phyloP scores from a whole-genome alignment of 2,888 invertebrate genomes.

The Mesochorus sp. region DNA sequence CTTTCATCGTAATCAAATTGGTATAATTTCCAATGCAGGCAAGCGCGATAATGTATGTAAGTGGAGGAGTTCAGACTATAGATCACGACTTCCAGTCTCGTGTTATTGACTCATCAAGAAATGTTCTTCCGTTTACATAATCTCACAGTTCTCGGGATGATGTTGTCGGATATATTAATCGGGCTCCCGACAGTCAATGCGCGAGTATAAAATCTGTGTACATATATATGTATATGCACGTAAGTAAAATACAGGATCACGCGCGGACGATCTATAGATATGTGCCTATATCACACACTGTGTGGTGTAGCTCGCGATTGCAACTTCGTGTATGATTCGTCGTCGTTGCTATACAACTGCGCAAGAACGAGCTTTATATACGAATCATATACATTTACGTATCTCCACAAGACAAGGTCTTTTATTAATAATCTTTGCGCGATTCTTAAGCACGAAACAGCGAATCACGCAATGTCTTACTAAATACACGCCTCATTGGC shows the following conservation, averaged over 20 bases:
- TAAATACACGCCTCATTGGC: conserved; percentile 17
- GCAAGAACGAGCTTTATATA: conserved; percentile 35
- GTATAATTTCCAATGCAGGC: not conserved
- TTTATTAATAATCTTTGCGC: conserved; percentile 62
- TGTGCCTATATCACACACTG: conserved; percentile 7
- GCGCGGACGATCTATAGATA: conserved; percentile 9
- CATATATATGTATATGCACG: not conserved
- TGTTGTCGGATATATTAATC: conserved; percentile 51
- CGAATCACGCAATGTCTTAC: conserved; percentile 34
- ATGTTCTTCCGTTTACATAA: conserved; percentile 65
- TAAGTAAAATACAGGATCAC: conserved; percentile 20
- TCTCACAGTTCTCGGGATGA: conserved; percentile 35
- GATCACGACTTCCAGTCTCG: conserved; percentile 31
- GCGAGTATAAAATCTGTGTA: not conserved
- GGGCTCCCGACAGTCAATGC: not conserved
- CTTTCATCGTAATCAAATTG: too few species aligned
- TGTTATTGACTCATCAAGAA: conserved; percentile 64
- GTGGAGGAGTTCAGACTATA: conserved; percentile 13
- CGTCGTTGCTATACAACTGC: conserved; percentile 10
- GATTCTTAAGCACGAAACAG: conserved; percentile 41
- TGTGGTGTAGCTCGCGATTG: conserved; percentile 38
- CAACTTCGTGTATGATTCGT: conserved; percentile 34
- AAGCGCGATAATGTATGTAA: not conserved
- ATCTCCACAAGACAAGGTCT: conserved; percentile 59
- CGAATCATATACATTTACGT: conserved; percentile 46